phyloP scores from a whole-genome alignment of 2,888 invertebrate species.

The Drosophila histrio region DNA sequence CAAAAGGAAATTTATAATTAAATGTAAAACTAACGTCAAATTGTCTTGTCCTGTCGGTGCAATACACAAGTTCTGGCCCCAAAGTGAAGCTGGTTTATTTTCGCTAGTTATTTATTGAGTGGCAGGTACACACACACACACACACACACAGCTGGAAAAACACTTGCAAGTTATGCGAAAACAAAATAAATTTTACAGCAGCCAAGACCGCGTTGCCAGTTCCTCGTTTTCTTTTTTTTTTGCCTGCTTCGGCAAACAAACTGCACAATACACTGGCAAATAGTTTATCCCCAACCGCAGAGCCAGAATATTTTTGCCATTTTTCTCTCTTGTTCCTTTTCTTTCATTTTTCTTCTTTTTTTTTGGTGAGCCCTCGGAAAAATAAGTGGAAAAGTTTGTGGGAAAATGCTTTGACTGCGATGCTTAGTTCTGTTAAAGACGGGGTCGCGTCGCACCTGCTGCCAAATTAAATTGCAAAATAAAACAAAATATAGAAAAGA shows the following conservation, averaged over 20 bases:
- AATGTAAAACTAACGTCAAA: conserved; percentile 53
- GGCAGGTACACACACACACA: conserved; percentile 29
- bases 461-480: conserved; percentile 70
- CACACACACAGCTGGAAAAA: conserved; percentile 35
- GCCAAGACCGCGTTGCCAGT: conserved; percentile 11
- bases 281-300: conserved; percentile 46
- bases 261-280: conserved; percentile 41
- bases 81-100: conserved; percentile 48
- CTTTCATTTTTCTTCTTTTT: not conserved
- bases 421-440: conserved; percentile 59
- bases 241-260: not conserved
- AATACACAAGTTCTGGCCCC: conserved; percentile 18
- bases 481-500: conserved; percentile 12
- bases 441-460: conserved; percentile 62
- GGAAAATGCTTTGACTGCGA: conserved; percentile 41
- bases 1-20: conserved; percentile 17
- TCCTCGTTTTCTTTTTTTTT: not conserved
- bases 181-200: conserved; percentile 72
- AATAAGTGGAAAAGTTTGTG: conserved; percentile 71
- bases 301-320: conserved; percentile 11
- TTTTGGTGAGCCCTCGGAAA: conserved; percentile 25
- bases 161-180: conserved; percentile 64
- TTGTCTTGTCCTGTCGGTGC: conserved; percentile 58
- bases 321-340: not conserved
- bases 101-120: conserved; percentile 72